Base-by-base conservation (phyloP, 2,113 vertebrate genomes). In the Colistium nudipinnis region DNA sequence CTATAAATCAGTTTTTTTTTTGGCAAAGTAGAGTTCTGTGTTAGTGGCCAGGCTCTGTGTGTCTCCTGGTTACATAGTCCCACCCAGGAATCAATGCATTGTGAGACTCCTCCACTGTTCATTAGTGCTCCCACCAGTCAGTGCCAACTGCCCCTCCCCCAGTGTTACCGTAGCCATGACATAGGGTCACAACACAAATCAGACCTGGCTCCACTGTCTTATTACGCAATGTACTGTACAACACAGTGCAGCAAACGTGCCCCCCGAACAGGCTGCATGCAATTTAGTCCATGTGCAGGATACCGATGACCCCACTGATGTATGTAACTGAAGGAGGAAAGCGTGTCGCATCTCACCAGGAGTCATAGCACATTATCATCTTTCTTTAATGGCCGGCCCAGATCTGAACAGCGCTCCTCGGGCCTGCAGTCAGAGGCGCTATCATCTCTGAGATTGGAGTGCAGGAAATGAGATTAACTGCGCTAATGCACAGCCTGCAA, bases 401-500 rank as follows among this genome's bases (percentile, higher is more conserved):
- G 54, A 53, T 79, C 54, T 61, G 66, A 67, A 10, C 55, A 44
- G 24, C 57, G 47, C 7, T 19, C 30, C 48, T 33, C 59, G 44
- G 52, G 71, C 55, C 51, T 81, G 27, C 59, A 66, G 47, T 69
- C 33, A 48, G 66, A 79, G 30, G 17, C 69, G 19, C 59, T 62
- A 76, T 87, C 66, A 80, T 82, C 56, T 71, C 68, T 45, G 64
- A 84, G 85, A 86, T 78, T 70, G 62, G 72, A 86, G 85, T 64
- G 80, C 87, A 87, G 88, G 79, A 90, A 92, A 92, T 93, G 44
- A 87, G 89, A 92, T 92, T 90, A 92, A 74, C 76, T 62, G 79
- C 44, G 25, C 80, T 91, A 89, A 92, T 89, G 87, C 81, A 88
- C 76, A 61, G 77, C 74, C 78, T 72, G 62, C 75, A 82, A 73